phyloP scores from a whole-genome alignment of 2,113 vertebrate genomes.

The Elgaria multicarinata region DNA sequence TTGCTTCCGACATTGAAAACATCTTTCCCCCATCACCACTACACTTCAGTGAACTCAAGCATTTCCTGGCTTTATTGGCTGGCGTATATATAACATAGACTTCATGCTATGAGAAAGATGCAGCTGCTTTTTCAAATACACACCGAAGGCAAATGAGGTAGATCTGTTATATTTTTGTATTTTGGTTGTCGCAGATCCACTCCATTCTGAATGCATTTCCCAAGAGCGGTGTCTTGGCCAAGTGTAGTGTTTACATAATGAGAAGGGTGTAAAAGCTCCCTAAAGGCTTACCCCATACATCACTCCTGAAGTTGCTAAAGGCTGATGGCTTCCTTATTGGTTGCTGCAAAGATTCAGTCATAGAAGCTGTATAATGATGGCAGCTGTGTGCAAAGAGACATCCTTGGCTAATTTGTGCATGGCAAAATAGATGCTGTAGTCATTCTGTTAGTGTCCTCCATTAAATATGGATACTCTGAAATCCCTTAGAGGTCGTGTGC shows the following conservation, averaged over 20 bases:
- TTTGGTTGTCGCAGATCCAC: conserved; percentile 9
- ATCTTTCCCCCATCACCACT: conserved; percentile 36
- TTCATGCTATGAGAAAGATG: conserved; percentile 40
- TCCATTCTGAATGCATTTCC: conserved; percentile 41
- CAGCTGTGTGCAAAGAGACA: background rate
- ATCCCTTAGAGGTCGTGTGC: background rate
- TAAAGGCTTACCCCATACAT: background rate
- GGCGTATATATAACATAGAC: conserved; percentile 45
- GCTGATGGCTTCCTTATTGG: background rate
- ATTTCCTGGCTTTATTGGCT: conserved; percentile 45
- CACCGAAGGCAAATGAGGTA: conserved; percentile 52
- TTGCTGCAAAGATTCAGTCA: background rate
- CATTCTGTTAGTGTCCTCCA: background rate
- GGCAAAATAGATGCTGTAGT: background rate
- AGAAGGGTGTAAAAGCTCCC: background rate
- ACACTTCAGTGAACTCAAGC: conserved; percentile 19
- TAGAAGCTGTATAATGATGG: background rate
- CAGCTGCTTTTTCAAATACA: conserved; percentile 58
- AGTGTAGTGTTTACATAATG: conserved; percentile 22
- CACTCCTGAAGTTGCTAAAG: conserved; percentile 1
- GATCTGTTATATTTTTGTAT: background rate
- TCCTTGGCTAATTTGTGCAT: background rate
- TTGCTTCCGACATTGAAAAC: conserved; percentile 52
- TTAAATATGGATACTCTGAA: background rate
- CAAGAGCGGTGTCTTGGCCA: background rate